Conservation (phyloP, 1,140 invertebrate species). For the Drosophila micromelanica region DNA sequence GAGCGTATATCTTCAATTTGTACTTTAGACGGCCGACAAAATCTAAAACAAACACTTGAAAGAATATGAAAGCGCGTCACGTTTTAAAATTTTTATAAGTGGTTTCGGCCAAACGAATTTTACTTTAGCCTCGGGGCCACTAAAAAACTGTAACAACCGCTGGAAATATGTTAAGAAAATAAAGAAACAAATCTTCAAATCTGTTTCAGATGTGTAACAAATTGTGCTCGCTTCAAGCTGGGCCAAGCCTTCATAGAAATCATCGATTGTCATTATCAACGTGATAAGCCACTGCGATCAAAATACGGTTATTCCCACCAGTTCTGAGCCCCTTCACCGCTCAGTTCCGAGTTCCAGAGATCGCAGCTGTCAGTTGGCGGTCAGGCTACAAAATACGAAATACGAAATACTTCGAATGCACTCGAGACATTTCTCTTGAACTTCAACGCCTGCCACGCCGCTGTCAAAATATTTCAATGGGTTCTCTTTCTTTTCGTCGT, state of each 20-base stretch:
- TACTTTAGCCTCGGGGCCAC: conserved; percentile 1
- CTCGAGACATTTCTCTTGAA: conserved; percentile 82
- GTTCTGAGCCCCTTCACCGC: conserved; percentile 4
- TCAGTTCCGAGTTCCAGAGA: conserved; percentile 17
- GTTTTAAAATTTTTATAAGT: conserved; percentile 63
- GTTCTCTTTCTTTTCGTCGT: conserved; percentile 6
- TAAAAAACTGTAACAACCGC: conserved; percentile 39
- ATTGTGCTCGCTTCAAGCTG: conserved; percentile 39
- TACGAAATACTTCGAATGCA: conserved; percentile 75
- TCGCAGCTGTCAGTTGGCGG: conserved; percentile 67
- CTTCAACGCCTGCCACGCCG: conserved; percentile 77
- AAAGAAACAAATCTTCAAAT: conserved; percentile 46
- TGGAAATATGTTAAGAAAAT: conserved; percentile 66
- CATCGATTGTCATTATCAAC: conserved; percentile 71
- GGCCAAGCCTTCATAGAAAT: conserved; percentile 32
- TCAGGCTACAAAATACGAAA: conserved; percentile 55
- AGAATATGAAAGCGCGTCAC: conserved; percentile 61
- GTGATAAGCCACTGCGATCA: conserved; percentile 69
- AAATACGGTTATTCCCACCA: conserved; percentile 3
- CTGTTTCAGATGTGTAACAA: conserved; percentile 31
- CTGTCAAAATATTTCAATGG: conserved; percentile 82
- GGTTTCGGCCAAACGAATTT: conserved; percentile 39
- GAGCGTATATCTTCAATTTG: conserved; percentile 34
- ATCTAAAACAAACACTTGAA: conserved; percentile 73
- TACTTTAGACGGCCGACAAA: conserved; percentile 59